Percentiles rank a stretch among this genome's conserved stretches.
phyloP scores from a whole-genome alignment of 2,888 invertebrate species.

The Heliconius ismenius region DNA sequence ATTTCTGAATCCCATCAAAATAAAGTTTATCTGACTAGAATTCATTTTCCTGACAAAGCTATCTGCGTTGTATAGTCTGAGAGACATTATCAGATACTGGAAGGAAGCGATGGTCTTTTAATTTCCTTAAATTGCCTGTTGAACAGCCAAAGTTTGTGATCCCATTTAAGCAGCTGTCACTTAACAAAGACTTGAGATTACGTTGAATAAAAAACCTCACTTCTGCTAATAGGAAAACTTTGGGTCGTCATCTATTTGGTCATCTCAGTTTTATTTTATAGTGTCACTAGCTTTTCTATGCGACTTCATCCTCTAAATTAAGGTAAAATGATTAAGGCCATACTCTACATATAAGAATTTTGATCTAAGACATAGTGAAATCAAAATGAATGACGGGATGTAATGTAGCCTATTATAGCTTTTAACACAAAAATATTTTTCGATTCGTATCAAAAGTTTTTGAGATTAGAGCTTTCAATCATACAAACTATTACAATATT shows the following conservation, averaged over 20 bases:
- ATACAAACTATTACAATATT: too few relatives aligned
- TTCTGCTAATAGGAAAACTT: constrained; percentile 62
- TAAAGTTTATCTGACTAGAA: constrained; percentile 26
- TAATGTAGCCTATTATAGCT: too few relatives aligned
- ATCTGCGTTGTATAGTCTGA: constrained; percentile 19
- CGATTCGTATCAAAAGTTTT: too few relatives aligned
- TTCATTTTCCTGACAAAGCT: constrained; percentile 28
- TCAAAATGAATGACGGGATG: too few relatives aligned
- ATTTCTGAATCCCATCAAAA: constrained; percentile 16
- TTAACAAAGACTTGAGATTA: constrained; percentile 59
- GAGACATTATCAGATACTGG: constrained; percentile 31
- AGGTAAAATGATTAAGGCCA: not conserved
- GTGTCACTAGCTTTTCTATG: not conserved
- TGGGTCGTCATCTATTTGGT: constrained; percentile 46
- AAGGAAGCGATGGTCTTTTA: constrained; percentile 44
- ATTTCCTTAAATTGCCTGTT: constrained; percentile 54
- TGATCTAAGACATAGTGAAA: too few relatives aligned
- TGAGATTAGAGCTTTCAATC: too few relatives aligned
- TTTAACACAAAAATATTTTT: too few relatives aligned
- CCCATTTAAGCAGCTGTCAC: constrained; percentile 60
- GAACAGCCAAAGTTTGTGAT: constrained; percentile 57
- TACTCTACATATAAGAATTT: too few relatives aligned
- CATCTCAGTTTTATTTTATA: constrained; percentile 10
- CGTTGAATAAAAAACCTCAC: constrained; percentile 57
- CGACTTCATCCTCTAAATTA: not conserved